Percentiles rank a stretch among this genome's conserved stretches.
These are phyloP conservation scores for Epistrophella euchroma DNA, from an alignment of 2,888 invertebrate genomes.

Conservation along the genomic window DNA sequence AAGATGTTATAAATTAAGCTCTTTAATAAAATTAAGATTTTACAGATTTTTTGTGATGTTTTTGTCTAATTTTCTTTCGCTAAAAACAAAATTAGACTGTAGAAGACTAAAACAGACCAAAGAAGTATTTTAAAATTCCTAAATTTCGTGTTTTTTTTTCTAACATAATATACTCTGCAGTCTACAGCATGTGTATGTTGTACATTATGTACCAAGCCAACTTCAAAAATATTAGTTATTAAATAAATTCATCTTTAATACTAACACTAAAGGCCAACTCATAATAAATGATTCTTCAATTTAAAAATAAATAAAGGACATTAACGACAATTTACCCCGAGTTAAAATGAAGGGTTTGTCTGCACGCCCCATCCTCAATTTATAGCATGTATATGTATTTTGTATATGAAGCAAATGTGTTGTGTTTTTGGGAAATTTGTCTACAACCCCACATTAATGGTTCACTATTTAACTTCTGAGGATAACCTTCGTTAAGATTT, in stretches of 20 bases:
- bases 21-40: no score
- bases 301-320: slow-evolving; percentile 18
- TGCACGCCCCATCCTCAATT: slow-evolving; percentile 3
- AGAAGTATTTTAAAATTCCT: no score
- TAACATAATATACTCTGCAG: no score
- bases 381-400: background rate
- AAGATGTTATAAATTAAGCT: no score
- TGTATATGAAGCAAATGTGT: background rate
- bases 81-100: no score
- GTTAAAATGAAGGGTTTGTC: slow-evolving; percentile 32
- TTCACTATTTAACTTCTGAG: slow-evolving; percentile 72
- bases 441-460: slow-evolving; percentile 64
- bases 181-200: no score
- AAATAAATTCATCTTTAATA: background rate
- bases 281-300: slow-evolving; percentile 7
- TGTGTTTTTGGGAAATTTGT: slow-evolving; percentile 33
- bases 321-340: slow-evolving; percentile 41
- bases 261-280: background rate
- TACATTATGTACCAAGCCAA: background rate
- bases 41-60: no score
- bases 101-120: no score
- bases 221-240: background rate
- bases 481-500: slow-evolving; percentile 75
- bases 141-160: no score
- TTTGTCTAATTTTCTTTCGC: no score